phyloP scores from a whole-genome alignment of 2,888 invertebrate genomes.

The Leptinotarsa tumamoca region DNA sequence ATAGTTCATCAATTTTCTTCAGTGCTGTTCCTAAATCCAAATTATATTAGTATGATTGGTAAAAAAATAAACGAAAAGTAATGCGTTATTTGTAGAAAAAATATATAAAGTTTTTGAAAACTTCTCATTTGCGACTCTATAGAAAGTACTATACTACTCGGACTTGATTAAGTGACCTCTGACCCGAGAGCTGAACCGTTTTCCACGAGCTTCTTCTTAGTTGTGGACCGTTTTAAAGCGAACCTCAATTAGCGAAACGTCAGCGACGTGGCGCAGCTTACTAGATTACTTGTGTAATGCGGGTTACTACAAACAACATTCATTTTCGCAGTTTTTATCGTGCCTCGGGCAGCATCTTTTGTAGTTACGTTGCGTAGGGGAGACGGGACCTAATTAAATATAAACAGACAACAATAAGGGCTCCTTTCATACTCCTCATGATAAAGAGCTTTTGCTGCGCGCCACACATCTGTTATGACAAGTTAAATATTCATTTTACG shows the following conservation, averaged over 20 bases:
- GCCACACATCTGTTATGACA: constrained; percentile 61
- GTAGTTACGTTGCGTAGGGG: constrained; percentile 31
- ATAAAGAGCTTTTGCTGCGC: constrained; percentile 56
- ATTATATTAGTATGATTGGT: too few species aligned
- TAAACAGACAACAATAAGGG: constrained; percentile 58
- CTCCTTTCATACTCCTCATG: constrained; percentile 52
- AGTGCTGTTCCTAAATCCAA: too few species aligned
- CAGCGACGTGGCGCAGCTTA: constrained; percentile 10
- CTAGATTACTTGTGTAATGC: constrained; percentile 37
- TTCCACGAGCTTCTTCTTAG: not conserved
- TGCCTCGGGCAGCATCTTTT: constrained; percentile 44
- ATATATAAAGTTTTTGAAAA: too few species aligned
- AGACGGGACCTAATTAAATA: constrained; percentile 56
- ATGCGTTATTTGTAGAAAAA: too few species aligned
- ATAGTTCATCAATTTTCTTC: too few species aligned
- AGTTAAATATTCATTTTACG: constrained; percentile 63
- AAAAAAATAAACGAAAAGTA: too few species aligned
- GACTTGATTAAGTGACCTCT: not conserved
- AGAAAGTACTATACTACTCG: not conserved
- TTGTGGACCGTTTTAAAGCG: not conserved
- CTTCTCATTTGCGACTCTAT: too few species aligned
- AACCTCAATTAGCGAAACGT: constrained; percentile 30
- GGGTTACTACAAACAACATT: constrained; percentile 43
- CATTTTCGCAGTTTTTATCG: constrained; percentile 47
- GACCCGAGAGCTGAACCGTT: not conserved